Conservation (phyloP, 2,797 vertebrate species). For the Argya squamiceps region DNA sequence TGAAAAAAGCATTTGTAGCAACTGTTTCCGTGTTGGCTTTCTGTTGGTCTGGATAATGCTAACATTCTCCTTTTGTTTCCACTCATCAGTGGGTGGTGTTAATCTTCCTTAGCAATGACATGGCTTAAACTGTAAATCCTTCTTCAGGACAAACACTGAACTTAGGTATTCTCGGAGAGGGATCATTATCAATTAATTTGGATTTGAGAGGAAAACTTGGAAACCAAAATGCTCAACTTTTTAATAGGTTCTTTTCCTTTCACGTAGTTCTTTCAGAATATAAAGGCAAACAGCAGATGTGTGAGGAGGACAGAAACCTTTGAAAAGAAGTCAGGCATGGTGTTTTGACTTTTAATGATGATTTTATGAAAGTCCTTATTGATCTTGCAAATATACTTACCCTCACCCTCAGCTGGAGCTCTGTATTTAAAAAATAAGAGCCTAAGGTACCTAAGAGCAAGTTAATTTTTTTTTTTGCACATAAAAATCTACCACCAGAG, state of each 20-base stretch:
- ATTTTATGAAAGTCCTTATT: not conserved
- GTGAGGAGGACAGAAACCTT: not conserved
- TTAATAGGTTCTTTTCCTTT: not conserved
- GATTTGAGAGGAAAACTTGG: not conserved
- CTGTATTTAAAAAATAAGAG: not conserved
- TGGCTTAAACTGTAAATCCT: not conserved
- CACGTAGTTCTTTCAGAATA: not conserved
- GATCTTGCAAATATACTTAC: not conserved
- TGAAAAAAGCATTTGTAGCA: conserved; percentile 1
- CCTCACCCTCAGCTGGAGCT: not conserved
- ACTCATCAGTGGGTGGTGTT: not conserved
- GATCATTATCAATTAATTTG: not conserved
- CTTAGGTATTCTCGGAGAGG: not conserved
- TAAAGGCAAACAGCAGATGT: not conserved
- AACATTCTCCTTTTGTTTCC: conserved; percentile 14
- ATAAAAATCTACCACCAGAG: not conserved
- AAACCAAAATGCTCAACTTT: not conserved
- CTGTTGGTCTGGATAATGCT: not conserved
- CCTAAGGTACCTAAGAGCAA: not conserved
- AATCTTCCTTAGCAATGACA: not conserved
- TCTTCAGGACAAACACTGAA: not conserved
- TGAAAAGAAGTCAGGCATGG: not conserved
- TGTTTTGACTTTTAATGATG: not conserved
- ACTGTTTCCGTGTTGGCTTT: not conserved
- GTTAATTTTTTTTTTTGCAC: not conserved